A percentile compares a stretch with the other conserved stretches of the same genome.
Conservation (phyloP, 2,113 vertebrate species). For the Malurus melanocephalus region DNA sequence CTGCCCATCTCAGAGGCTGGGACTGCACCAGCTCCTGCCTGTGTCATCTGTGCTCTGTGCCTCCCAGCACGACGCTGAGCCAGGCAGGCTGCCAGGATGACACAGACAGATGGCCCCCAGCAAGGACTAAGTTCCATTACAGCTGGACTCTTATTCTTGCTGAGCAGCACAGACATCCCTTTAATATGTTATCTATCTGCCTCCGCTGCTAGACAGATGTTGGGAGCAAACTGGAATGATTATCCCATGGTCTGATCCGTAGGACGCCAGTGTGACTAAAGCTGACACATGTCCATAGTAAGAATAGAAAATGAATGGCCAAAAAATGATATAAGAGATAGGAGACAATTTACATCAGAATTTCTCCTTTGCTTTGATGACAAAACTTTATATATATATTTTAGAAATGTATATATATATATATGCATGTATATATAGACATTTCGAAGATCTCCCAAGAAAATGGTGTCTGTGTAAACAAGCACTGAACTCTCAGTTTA, state of each 20-base stretch:
- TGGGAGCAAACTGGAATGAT: not conserved
- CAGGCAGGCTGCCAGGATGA: not conserved
- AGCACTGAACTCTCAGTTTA: not conserved
- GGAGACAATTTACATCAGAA: not conserved
- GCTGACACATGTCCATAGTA: rapidly evolving
- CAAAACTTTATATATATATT: too few species aligned
- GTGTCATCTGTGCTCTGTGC: not conserved
- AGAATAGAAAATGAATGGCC: not conserved
- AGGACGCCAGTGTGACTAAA: not conserved
- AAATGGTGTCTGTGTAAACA: not conserved
- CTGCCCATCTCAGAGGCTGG: not conserved
- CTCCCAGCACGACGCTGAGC: not conserved
- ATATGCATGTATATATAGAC: too few species aligned
- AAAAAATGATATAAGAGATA: not conserved
- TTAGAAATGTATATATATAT: too few species aligned
- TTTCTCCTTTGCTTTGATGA: not conserved
- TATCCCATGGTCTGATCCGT: not conserved
- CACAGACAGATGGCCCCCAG: not conserved
- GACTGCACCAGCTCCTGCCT: not conserved
- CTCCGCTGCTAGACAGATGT: constrained; percentile 35
- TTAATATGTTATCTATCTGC: not conserved
- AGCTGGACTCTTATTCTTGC: not conserved
- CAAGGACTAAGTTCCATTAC: constrained; percentile 10
- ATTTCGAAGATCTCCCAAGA: not conserved
- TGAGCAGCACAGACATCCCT: not conserved